Conservation (phyloP, 2,113 vertebrate species). For the Leptosomus discolor region DNA sequence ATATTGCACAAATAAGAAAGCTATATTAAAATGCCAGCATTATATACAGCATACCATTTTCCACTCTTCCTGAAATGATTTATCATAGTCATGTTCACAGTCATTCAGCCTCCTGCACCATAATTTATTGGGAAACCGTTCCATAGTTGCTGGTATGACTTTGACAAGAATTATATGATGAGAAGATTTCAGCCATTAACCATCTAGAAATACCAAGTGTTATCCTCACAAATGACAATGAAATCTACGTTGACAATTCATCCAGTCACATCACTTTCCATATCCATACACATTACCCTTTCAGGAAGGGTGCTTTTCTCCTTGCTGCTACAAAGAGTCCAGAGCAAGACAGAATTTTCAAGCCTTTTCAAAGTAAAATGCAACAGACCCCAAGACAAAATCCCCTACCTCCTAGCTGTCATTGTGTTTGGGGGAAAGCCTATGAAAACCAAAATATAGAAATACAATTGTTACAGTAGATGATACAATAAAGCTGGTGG, state of each 20-base stretch:
- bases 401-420: background rate
- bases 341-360: background rate
- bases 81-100: background rate
- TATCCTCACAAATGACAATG: background rate
- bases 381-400: background rate
- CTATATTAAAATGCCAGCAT: constrained; percentile 12
- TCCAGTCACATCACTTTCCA: background rate
- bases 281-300: background rate
- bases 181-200: constrained; percentile 28
- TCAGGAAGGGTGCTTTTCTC: background rate
- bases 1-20: constrained; percentile 14
- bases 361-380: background rate
- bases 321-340: background rate
- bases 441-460: background rate
- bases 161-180: constrained; percentile 30
- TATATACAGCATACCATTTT: background rate
- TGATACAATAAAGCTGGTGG: background rate
- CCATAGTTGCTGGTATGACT: constrained; percentile 29
- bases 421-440: background rate
- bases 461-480: background rate
- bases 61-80: constrained; percentile 9
- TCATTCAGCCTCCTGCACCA: background rate
- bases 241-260: background rate
- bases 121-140: constrained; percentile 25
- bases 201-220: background rate